These are phyloP conservation scores for Drosophila picticornis DNA, from an alignment of 2,888 invertebrate genomes.

Conservation along the genomic window DNA sequence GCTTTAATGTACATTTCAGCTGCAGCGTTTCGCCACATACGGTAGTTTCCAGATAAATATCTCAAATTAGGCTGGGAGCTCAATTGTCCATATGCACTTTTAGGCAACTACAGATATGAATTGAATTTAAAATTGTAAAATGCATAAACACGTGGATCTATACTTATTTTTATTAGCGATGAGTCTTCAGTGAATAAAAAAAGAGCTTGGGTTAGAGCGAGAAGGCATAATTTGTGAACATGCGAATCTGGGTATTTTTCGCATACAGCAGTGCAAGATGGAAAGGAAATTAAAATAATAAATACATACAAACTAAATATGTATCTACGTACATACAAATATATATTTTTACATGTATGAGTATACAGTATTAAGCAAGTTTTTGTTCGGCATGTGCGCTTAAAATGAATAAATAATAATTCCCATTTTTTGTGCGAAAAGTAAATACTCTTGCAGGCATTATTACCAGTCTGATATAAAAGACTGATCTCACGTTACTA, in stretches of 20 bases:
- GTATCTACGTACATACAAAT: not conserved
- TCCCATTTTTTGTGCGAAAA: not conserved
- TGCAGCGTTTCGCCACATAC: not conserved
- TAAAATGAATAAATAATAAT: not conserved
- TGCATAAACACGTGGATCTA: conserved; percentile 13
- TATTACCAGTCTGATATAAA: not conserved
- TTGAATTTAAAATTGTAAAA: not conserved
- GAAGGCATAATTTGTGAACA: conserved; percentile 1
- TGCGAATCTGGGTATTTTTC: conserved; percentile 16
- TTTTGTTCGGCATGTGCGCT: not conserved
- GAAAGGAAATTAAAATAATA: not conserved
- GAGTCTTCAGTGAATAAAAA: not conserved
- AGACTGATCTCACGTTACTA: not conserved
- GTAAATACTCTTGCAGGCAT: not conserved
- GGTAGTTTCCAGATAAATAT: not conserved
- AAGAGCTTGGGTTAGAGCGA: conserved; percentile 8
- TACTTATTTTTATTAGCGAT: conserved; percentile 2
- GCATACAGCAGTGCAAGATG: not conserved
- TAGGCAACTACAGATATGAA: not conserved
- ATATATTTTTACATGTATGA: too few relatives aligned
- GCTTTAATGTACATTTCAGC: not conserved
- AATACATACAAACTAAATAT: not conserved
- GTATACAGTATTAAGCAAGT: not conserved
- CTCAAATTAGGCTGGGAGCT: not conserved
- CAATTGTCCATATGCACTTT: not conserved